Evolutionary conservation across 2,888 invertebrate genomes (phyloP).

Genomic region (Hypolimnas misippus): DNA sequence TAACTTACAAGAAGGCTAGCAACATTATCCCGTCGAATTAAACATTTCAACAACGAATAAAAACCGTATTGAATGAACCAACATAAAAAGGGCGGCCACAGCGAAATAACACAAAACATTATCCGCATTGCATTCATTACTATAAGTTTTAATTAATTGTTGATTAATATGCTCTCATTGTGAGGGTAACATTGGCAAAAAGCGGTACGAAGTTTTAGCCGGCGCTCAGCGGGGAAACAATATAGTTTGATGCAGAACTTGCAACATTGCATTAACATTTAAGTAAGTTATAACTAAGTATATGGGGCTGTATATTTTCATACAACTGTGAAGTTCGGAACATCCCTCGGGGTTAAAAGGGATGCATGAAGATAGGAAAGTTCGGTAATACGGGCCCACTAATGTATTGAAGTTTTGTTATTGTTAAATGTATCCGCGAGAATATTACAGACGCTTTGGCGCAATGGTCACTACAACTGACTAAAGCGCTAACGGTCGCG

Average conservation of each 20-base stretch:
- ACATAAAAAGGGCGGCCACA: slow-evolving; percentile 9
- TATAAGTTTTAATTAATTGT: slow-evolving; percentile 37
- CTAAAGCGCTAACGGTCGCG: no score
- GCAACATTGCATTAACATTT: slow-evolving; percentile 22
- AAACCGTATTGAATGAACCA: slow-evolving; percentile 13
- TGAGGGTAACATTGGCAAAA: slow-evolving; percentile 25
- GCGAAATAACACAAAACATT: slow-evolving; percentile 9
- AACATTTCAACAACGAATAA: neutral
- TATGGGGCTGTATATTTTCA: slow-evolving; percentile 49
- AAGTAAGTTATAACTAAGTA: slow-evolving; percentile 50
- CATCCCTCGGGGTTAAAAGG: slow-evolving; percentile 50
- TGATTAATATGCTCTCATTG: slow-evolving; percentile 26
- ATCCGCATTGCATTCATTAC: slow-evolving; percentile 17
- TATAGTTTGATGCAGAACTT: slow-evolving; percentile 26
- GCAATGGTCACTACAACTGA: no score
- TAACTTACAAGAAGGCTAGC: neutral
- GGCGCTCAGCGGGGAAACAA: slow-evolving; percentile 30
- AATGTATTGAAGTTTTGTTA: slow-evolving; percentile 31
- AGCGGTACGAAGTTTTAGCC: slow-evolving; percentile 15
- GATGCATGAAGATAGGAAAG: slow-evolving; percentile 35
- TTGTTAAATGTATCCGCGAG: slow-evolving; percentile 6
- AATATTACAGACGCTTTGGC: slow-evolving; percentile 13
- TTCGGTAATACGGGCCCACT: slow-evolving; percentile 35
- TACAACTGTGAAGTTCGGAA: slow-evolving; percentile 49
- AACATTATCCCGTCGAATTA: neutral